Evolutionary conservation across 1,140 invertebrate genomes (phyloP), one percentile per base, ranked within the genome.

Genomic region (Delia radicum): DNA sequence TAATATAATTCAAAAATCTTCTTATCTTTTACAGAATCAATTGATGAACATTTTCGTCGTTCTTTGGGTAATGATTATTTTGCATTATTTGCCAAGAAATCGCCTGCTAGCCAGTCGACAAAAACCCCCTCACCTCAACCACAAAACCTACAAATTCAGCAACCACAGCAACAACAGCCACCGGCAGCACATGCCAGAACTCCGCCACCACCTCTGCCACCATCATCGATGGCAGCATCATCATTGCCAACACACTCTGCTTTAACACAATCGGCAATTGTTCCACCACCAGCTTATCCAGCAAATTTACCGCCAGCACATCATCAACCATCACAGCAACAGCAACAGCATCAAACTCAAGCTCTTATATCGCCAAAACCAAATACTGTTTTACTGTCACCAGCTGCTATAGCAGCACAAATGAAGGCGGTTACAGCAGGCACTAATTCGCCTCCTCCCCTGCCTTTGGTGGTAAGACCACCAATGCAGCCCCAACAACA

Each of bases 1-100:
- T 69, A 28, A 31, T 31, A 12, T 10, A 27, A 21, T 42, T 13
- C 13, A 46, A 33, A 10, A 13, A 74, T 42, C 27, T 33, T 27
- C 28, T 1, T 31, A 4, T 10, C 8, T 48, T 75, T 87, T 84
- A n/a, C n/a, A 92, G 91, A 90, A 79, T 89, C 89, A 26, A 89
- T 98, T 82, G 96, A 98, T 86, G 96, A 98, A 84, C 96, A 98
- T 87, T 98, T 98, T 87, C 89, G 96, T 73, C 91, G 96, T 77
- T 98, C 96, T 6, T 88, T 98, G 74, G 96, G 96, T 55, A 93
- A 95, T 79, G 92, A 95, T 81, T 98, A 98, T 87, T 91, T 93
- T 78, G 91, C 91, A 42, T 89, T 95, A 72, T 94, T 94, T 85
- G 87, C 87, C 75, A 92, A 92, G 80, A 91, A 91, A 62, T 86